Conservation (phyloP, 2,888 invertebrate genomes). For the Resseliella maxima region DNA sequence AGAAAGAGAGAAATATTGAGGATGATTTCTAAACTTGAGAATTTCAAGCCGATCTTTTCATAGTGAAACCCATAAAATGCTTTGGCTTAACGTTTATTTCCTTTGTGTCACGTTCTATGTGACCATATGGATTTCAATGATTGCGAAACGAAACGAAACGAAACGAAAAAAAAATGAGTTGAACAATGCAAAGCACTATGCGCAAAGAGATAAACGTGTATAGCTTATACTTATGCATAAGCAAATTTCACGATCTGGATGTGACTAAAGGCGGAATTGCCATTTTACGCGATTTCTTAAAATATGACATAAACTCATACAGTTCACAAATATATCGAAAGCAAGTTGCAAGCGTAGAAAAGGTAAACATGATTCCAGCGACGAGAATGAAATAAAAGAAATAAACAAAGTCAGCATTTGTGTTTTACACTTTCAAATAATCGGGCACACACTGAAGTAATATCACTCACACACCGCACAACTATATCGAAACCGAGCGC, state of each 20-base stretch:
- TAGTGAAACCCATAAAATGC: conserved; percentile 20
- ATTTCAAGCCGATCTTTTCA: background rate
- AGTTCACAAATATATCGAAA: conserved; percentile 1
- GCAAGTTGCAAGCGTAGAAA: background rate
- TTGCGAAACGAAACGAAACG: background rate
- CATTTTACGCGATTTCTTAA: conserved; percentile 4
- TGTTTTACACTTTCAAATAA: conserved; percentile 22
- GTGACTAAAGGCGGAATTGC: conserved; percentile 46
- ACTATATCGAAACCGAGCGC: background rate
- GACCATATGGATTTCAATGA: background rate
- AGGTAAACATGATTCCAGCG: background rate
- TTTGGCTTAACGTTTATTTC: conserved; percentile 19
- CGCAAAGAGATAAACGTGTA: background rate
- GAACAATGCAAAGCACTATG: background rate
- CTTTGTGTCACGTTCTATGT: conserved; percentile 13
- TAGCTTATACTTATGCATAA: too few species aligned
- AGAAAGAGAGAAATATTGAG: too few species aligned
- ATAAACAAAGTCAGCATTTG: background rate
- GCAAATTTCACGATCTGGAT: conserved; percentile 20
- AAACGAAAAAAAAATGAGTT: too few species aligned
- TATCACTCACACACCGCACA: background rate
- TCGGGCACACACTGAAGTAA: background rate
- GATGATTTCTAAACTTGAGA: background rate
- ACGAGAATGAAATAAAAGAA: background rate
- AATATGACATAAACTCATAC: conserved; percentile 44